Conservation (phyloP, 2,797 vertebrate genomes). For the Allobates femoralis region DNA sequence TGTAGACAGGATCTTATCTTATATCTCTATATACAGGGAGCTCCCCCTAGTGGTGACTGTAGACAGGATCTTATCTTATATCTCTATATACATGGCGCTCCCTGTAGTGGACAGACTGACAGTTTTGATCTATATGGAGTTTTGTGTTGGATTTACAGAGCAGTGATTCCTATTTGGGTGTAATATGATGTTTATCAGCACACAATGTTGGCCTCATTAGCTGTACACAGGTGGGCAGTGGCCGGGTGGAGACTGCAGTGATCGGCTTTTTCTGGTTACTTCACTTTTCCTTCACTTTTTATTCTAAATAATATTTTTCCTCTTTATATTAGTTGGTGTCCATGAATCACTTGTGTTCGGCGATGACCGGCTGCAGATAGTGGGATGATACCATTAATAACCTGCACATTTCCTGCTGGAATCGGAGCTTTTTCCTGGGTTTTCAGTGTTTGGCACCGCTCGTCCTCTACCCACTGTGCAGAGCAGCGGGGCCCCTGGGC, state of each 20-base stretch:
- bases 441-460: not conserved
- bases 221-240: not conserved
- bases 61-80: too few relatives aligned
- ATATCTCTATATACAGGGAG: too few relatives aligned
- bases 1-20: too few relatives aligned
- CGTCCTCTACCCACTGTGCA: slow-evolving; percentile 24
- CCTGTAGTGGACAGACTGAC: too few relatives aligned
- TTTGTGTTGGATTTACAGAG: too few relatives aligned
- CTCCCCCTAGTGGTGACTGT: too few relatives aligned
- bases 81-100: too few relatives aligned
- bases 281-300: not conserved
- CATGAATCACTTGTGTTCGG: too few relatives aligned
- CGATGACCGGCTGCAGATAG: not conserved
- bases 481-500: slow-evolving; percentile 15
- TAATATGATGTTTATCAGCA: too few relatives aligned
- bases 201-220: too few relatives aligned
- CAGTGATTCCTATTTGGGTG: too few relatives aligned
- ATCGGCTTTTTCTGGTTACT: not conserved
- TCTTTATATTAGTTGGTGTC: not conserved
- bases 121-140: too few relatives aligned
- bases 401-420: slow-evolving; percentile 6
- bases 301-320: not conserved
- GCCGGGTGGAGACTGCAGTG: not conserved
- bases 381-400: slow-evolving; percentile 10
- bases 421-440: not conserved